These are phyloP conservation scores for Drosophila dives DNA, from an alignment of 2,888 invertebrate species.

Conservation along the genomic window DNA sequence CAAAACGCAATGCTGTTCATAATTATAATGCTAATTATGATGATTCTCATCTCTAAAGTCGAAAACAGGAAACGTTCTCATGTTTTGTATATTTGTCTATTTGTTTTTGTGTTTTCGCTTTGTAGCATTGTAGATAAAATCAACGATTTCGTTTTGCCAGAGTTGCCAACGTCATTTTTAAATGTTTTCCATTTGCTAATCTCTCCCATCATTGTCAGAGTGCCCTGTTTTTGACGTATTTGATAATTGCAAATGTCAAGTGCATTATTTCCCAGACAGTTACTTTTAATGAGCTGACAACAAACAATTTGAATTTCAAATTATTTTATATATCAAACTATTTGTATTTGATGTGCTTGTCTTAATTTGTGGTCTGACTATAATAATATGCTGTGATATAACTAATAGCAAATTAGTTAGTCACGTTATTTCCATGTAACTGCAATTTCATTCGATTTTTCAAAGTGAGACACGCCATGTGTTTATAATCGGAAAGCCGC, in stretches of 20 bases:
- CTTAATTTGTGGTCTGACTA: constrained; percentile 2
- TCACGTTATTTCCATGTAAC: not conserved
- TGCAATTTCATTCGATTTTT: not conserved
- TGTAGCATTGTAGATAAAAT: not conserved
- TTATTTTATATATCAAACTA: constrained; percentile 7
- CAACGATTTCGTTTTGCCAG: constrained; percentile 18
- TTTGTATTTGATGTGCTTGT: not conserved
- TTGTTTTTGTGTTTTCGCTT: constrained; percentile 22
- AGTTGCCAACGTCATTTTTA: constrained; percentile 10
- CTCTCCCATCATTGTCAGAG: constrained; percentile 34
- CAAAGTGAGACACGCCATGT: not conserved
- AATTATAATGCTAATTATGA: constrained; percentile 21
- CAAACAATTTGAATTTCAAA: constrained; percentile 34
- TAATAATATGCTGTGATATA: not conserved
- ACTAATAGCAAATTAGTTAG: not conserved
- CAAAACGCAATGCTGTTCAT: constrained; percentile 13
- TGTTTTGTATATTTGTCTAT: constrained; percentile 36
- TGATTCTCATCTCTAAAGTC: constrained; percentile 38
- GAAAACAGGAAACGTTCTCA: constrained; percentile 42
- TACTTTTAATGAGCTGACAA: constrained; percentile 49
- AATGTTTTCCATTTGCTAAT: constrained; percentile 20
- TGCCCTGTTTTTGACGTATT: constrained; percentile 14
- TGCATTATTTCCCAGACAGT: constrained; percentile 41
- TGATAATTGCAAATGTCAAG: constrained; percentile 45
- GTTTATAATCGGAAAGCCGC: not conserved